Evolutionary conservation across 2,797 vertebrate species (phyloP).

Genomic region (Dipus sagitta): DNA sequence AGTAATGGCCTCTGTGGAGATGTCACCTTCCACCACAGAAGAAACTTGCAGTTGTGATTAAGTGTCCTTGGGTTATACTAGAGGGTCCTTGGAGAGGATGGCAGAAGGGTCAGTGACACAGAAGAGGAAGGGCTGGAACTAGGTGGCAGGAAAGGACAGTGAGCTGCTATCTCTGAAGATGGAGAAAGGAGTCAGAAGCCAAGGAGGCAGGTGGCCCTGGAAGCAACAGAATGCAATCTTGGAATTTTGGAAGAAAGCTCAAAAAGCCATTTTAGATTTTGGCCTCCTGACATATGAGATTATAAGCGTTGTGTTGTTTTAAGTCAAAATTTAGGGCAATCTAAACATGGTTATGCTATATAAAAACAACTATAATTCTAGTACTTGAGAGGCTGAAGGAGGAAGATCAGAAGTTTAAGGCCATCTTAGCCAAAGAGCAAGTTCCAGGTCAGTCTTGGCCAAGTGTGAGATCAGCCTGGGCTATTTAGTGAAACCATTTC

Average conservation of each 20-base stretch:
- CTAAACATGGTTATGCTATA: neutral
- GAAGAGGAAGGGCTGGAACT: neutral
- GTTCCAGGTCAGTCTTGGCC: neutral
- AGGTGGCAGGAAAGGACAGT: neutral
- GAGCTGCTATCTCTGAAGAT: neutral
- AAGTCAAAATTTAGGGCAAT: neutral
- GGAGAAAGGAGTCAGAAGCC: neutral
- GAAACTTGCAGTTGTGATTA: neutral
- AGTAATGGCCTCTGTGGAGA: neutral
- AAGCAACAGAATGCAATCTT: neutral
- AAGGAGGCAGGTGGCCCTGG: neutral
- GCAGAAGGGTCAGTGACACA: neutral
- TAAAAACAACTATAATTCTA: too few relatives aligned
- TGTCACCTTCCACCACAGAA: accelerated
- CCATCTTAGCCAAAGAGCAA: neutral
- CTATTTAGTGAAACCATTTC: too few relatives aligned
- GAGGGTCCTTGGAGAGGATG: neutral
- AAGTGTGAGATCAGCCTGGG: too few relatives aligned
- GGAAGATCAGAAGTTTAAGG: neutral
- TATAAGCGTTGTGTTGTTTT: neutral
- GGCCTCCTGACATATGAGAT: neutral
- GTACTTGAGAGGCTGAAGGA: neutral
- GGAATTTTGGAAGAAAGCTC: neutral
- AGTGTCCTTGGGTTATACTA: neutral
- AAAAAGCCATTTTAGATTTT: neutral